Evolutionary conservation across 2,888 invertebrate genomes (phyloP), one percentile per base, ranked within the genome.

Genomic region (Catocala nupta): DNA sequence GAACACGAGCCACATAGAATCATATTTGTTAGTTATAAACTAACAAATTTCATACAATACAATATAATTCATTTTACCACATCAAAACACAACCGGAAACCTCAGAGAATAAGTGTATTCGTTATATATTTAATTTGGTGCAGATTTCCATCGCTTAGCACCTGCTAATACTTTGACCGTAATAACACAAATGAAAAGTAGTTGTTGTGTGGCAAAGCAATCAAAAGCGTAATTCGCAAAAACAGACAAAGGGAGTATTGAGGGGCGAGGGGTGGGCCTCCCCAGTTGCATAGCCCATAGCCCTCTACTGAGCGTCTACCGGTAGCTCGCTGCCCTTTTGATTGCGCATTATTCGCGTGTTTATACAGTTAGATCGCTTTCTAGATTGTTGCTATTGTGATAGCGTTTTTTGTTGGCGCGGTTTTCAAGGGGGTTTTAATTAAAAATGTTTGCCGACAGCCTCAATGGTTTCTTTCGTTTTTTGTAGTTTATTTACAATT

Each of bases 371-470:
- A 92, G 93, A 93, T 93, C 91, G 91, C 87, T 91, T 91, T 87
- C 90, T 92, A 92, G 92, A 93, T 94, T 93, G 93, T 90, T 91
- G 88, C 91, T 92, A 92, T 93, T 93, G 93, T 93, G 88, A 89
- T 90, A 86, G 80, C 81, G 81, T 88, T 91, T 92, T 92, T 91
- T 90, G 89, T 84, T 84, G 77, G 85, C 83, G 85, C 82, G 83
- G 83, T 90, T 90, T 84, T 84, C 86, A 88, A 88, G 90, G 92
- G 89, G 85, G 82, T 83, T 91, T 92, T 92, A 93, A 93, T 93
- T 93, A 93, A 93, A 93, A 92, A 90, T 88, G 86, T 85, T 91
- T 88, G 89, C 86, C 84, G 85, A 86, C 75, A 81, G 80, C 81
- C 77, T 78, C 80, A 84, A 83, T 81, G 75, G 79, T 83, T 82